These are phyloP conservation scores for Eulemur rubriventer DNA, from an alignment of 2,797 vertebrate species.

Conservation along the genomic window DNA sequence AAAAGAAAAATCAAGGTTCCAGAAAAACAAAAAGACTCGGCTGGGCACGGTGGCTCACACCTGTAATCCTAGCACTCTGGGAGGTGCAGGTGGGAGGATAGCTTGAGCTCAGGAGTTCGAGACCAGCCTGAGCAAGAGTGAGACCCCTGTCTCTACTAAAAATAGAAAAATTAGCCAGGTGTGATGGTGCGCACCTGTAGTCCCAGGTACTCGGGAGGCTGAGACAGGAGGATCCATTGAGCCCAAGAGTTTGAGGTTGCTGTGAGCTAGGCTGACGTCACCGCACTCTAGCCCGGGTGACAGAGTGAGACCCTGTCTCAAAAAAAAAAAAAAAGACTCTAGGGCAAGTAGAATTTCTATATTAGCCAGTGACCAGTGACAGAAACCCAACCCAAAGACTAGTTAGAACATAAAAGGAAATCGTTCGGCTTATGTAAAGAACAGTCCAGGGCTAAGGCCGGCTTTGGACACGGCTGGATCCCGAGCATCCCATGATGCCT, in stretches of 20 bases:
- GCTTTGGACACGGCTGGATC: neutral
- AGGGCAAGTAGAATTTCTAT: neutral
- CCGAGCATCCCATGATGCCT: accelerated
- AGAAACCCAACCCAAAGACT: neutral
- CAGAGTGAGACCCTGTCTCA: too few species aligned
- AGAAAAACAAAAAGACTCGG: neutral
- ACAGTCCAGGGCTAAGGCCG: accelerated
- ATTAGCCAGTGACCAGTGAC: neutral
- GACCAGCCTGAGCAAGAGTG: too few species aligned
- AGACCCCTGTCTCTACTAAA: too few species aligned
- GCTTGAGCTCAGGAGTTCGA: neutral
- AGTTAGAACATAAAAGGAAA: neutral
- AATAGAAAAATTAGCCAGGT: too few species aligned
- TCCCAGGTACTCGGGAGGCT: too few species aligned
- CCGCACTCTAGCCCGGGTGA: too few species aligned
- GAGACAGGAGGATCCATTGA: too few species aligned
- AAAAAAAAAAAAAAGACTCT: too few species aligned
- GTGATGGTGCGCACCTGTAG: too few species aligned
- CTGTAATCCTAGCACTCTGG: neutral
- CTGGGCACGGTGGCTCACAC: too few species aligned
- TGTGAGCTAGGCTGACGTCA: too few species aligned
- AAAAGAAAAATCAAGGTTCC: neutral
- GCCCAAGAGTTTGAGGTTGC: too few species aligned
- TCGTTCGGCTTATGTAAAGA: neutral
- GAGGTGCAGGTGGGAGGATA: neutral